phyloP scores from a whole-genome alignment of 2,797 vertebrate species.

The Falco naumanni region DNA sequence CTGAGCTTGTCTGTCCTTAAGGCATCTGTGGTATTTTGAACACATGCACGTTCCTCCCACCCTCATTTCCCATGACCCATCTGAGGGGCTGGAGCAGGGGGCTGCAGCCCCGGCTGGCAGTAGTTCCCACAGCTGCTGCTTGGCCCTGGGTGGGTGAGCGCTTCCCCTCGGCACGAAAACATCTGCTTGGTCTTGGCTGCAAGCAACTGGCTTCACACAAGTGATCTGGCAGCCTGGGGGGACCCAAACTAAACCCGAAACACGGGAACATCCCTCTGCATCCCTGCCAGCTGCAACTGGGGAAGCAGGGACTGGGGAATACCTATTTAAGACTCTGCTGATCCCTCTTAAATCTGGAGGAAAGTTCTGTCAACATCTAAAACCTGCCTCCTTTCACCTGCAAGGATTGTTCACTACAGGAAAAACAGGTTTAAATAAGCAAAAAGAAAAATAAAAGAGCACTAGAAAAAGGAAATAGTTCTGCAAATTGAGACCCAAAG shows the following conservation, averaged over 20 bases:
- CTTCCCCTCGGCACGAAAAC: not conserved
- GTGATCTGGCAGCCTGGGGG: not conserved
- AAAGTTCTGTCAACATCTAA: not conserved
- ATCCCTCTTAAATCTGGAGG: not conserved
- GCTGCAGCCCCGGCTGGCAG: not conserved
- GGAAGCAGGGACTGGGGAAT: not conserved
- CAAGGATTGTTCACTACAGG: slow-evolving; percentile 14
- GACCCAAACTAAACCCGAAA: not conserved
- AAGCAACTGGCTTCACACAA: accelerated
- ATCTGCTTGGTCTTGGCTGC: not conserved
- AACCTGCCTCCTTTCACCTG: slow-evolving; percentile 7
- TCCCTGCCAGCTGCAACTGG: not conserved
- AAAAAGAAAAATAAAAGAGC: slow-evolving; percentile 34
- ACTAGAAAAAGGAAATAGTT: slow-evolving; percentile 50
- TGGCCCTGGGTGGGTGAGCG: not conserved
- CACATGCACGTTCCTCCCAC: not conserved
- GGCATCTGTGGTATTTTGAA: not conserved
- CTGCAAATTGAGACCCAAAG: slow-evolving; percentile 51
- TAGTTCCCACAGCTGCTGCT: not conserved
- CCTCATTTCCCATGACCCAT: not conserved
- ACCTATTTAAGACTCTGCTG: not conserved
- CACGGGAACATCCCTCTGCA: not conserved
- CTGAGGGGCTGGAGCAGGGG: not conserved
- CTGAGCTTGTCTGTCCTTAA: not conserved
- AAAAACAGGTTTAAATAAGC: slow-evolving; percentile 54